Base-by-base conservation (phyloP, 2,888 invertebrate species). In the Ganaspis brasiliensis region DNA sequence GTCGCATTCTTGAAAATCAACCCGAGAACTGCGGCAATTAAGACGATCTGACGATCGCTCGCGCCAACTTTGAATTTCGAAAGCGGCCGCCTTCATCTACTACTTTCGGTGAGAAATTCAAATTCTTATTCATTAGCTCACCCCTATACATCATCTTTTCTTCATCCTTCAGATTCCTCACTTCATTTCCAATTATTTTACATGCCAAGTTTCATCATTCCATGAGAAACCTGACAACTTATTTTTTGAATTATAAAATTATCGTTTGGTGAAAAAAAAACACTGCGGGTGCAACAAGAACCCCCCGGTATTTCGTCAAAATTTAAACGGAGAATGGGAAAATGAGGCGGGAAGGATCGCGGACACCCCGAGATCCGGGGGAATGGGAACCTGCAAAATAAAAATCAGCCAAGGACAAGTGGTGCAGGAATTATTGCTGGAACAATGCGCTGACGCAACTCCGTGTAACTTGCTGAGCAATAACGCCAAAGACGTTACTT, bases 371-470 rank as follows among this genome's bases (percentile, higher is more conserved):
- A 67, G 40, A 67, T 40, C 40, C 40, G 45, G 45, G 35, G 45
- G 67, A 45, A 45, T 45, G 67, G 45, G 45, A 49, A 40, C 3
- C 45, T n/a, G n/a, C 3, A 49, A 24, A n/a, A n/a, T n/a, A 26
- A 49, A 67, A 67, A 67, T 67, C 80, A 83, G 84, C 81, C 85
- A 83, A 86, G 87, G 85, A 83, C 83, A 67, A 26, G 82, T 77
- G 79, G 74, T 79, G 78, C 76, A 72, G 79, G 76, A 85, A 79
- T 81, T 77, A 80, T 76, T 70, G 82, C 73, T 77, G 81, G 82
- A 87, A 88, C 87, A 88, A 87, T 86, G 85, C 83, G 80, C 72
- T 85, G 85, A 81, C 81, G 84, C 82, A 86, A 86, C 75, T 73
- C 73, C 77, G 82, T 75, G 79, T 72, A 82, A 79, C 78, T 74